phyloP scores from a whole-genome alignment of 2,888 invertebrate species.

The Ophion slaviceki region DNA sequence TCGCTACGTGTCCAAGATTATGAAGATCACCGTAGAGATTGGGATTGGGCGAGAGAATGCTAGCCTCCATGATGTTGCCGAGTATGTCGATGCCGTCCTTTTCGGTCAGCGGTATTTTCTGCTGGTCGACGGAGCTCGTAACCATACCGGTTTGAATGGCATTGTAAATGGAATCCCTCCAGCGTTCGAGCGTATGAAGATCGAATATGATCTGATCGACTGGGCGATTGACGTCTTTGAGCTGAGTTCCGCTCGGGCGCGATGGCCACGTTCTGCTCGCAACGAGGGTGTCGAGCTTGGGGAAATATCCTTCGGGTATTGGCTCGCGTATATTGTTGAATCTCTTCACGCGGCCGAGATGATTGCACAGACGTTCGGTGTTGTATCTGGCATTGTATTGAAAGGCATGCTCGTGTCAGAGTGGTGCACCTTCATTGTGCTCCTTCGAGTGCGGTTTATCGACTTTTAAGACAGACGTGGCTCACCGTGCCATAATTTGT shows the following conservation, averaged over 20 bases:
- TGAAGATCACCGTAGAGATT: slow-evolving; percentile 91
- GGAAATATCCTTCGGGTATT: slow-evolving; percentile 92
- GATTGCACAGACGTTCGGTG: slow-evolving; percentile 90
- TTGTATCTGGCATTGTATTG: slow-evolving; percentile 87
- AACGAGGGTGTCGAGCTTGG: slow-evolving; percentile 92
- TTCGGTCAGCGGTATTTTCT: slow-evolving; percentile 86
- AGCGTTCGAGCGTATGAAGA: slow-evolving; percentile 89
- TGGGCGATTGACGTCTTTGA: slow-evolving; percentile 88
- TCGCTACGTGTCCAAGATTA: slow-evolving; percentile 92
- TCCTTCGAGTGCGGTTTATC: no score
- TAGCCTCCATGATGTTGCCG: slow-evolving; percentile 91
- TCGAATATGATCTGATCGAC: slow-evolving; percentile 88
- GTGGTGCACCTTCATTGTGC: not conserved
- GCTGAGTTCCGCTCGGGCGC: slow-evolving; percentile 85
- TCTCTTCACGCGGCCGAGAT: slow-evolving; percentile 86
- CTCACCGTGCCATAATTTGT: slow-evolving; percentile 87
- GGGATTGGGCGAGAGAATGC: slow-evolving; percentile 88
- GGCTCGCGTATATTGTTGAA: slow-evolving; percentile 88
- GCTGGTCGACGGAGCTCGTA: slow-evolving; percentile 85
- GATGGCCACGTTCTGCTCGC: slow-evolving; percentile 91
- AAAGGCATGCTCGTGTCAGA: not conserved
- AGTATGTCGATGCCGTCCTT: slow-evolving; percentile 90
- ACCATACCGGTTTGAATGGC: slow-evolving; percentile 88
- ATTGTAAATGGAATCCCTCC: slow-evolving; percentile 90
- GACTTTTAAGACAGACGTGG: not conserved